Base-by-base conservation (phyloP, 2,797 vertebrate species). In the Poecilia gillii region DNA sequence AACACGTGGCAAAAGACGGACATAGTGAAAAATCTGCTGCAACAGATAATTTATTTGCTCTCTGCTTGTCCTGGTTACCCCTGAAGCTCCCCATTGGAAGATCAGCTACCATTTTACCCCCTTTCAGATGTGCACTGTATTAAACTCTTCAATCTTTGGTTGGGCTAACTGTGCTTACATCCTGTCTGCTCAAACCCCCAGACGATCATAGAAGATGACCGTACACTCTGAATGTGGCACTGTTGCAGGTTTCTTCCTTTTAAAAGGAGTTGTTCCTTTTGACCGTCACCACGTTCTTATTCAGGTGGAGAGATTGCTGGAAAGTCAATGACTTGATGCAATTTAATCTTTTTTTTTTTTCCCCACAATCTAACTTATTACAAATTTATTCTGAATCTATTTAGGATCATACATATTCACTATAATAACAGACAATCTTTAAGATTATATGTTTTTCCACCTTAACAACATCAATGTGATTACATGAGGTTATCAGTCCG, bases 61-160 rank as follows among this genome's bases (percentile, higher is more conserved):
- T 76, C 57, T 20, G 74, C 78, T 72, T 76, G 79, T 85, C 77
- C 70, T 88, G 84, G 91, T 88, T 79, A 92, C 91, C 91, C 92
- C 89, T 91, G 87, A 75, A 85, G 45, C 87, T 88, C 90, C 91
- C 88, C 31, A 72, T 85, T 79, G 84, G 85, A 81, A 89, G 82
- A 91, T 81, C 83, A 89, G 85, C 82, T 77, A 81, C 80, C 80
- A 77, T 41, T 81, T 89, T 82, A 77, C 84, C 84, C 84, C 87
- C 86, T 90, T 91, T 89, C 90, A 92, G 88, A 88, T n/a, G 25
- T 80, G 83, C 73, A 85, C 84, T 82, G 83, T 83, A 91, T 90
- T 90, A 90, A 91, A 94, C 84, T 90, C 87, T 88, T 93, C 87
- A 87, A 88, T 91, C 88, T 92, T 92, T 93, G 92, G 92, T 92